Evolutionary conservation across 2,888 invertebrate genomes (phyloP), one percentile per base, ranked within the genome.

Genomic region (Pelosia muscerda): DNA sequence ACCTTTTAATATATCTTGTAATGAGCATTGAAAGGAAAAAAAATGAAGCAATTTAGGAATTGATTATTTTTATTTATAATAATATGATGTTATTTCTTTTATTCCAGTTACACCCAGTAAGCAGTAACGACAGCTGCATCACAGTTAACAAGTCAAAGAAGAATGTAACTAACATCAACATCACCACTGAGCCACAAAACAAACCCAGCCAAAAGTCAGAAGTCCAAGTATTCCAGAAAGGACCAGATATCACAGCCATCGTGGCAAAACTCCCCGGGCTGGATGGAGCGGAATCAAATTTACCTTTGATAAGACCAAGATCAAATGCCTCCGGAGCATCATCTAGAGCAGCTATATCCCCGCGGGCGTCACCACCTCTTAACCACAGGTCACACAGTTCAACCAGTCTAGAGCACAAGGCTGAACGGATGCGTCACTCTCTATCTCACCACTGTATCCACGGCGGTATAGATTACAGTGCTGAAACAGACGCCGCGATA

Each of bases 161-260:
- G 86, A 97, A 97, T 85, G 96, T 97, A 15, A 97, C 97, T 34
- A 96, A 96, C 86, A 97, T 97, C 65, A 97, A 95, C 86, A 97
- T 97, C 79, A 96, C 96, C 15, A 95, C 96, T 11, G 96, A 96
- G 72, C 93, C 95, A 13, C 85, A 85, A 9, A 73, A 85, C 63
- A 88, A 88, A 66, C 89, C 91, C n/a, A 93, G 93, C 59, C 91
- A 95, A 62, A 95, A 95, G 71, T 90, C 94, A 9, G 95, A 96
- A 84, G 94, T 95, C 65, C 92, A 96, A 84, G 96, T 97, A 60
- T 97, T 97, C 85, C 97, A 97, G 88, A 97, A 97, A 81, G 97
- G 97, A 0, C 97, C 97, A 38, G 97, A 97, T 84, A 97, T 97
- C 31, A 97, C 97, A 1, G 96, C 97, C 0, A 90, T 97, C 25